Evolutionary conservation across 2,113 vertebrate species (phyloP).

Genomic region (Bostrychus sinensis): DNA sequence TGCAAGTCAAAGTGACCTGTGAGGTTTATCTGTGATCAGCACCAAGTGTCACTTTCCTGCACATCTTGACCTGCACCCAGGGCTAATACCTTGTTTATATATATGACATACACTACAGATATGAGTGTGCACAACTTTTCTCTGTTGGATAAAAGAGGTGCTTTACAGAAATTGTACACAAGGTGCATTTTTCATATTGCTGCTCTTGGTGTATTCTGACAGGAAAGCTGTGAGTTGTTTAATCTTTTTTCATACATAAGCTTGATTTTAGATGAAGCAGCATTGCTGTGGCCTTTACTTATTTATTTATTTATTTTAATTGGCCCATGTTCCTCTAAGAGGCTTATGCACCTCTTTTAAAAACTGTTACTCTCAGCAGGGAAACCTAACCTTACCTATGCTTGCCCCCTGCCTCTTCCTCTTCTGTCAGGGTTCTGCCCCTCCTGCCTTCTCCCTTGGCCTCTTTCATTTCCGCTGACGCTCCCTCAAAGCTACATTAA

Average conservation of each 20-base stretch:
- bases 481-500: conserved; percentile 69
- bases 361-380: conserved; percentile 58
- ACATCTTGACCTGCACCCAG: conserved; percentile 18
- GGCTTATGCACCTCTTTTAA: conserved; percentile 43
- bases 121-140: conserved; percentile 24
- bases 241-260: conserved; percentile 54
- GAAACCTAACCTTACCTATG: conserved; percentile 52
- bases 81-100: conserved; percentile 29
- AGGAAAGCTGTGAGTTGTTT: conserved; percentile 56
- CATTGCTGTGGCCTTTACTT: conserved; percentile 51
- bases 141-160: conserved; percentile 34
- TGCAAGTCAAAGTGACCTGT: conserved; percentile 26
- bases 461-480: conserved; percentile 62
- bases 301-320: conserved; percentile 69
- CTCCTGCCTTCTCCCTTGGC: conserved; percentile 30
- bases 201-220: conserved; percentile 66
- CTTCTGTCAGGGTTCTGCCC: conserved; percentile 36
- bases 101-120: background rate
- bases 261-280: conserved; percentile 73
- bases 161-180: conserved; percentile 57
- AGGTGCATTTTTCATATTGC: conserved; percentile 58
- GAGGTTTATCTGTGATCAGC: conserved; percentile 46
- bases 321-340: conserved; percentile 51
- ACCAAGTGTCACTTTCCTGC: conserved; percentile 23
- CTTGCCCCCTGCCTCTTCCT: conserved; percentile 23